Evolutionary conservation across 2,797 vertebrate genomes (phyloP).

Genomic region (Sebastiscus tertius): DNA sequence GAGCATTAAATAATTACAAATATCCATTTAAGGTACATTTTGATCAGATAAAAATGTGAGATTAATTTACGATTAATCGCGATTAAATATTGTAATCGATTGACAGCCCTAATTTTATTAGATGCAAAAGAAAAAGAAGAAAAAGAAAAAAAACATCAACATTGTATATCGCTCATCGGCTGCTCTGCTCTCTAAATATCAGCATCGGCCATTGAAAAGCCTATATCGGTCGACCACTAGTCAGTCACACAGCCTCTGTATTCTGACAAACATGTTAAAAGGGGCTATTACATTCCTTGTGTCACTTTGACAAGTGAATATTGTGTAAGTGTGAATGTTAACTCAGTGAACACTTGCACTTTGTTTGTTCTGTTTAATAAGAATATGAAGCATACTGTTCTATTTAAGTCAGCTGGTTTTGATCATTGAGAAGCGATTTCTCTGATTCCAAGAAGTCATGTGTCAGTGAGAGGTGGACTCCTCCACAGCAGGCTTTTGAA

Average conservation of each 20-base stretch:
- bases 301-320: constrained; percentile 2
- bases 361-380: constrained; percentile 6
- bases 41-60: too few species aligned
- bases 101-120: too few species aligned
- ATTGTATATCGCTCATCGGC: neutral
- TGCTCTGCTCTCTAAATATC: neutral
- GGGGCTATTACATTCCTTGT: neutral
- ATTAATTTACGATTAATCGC: too few species aligned
- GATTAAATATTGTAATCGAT: too few species aligned
- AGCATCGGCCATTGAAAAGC: neutral
- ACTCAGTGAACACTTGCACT: neutral
- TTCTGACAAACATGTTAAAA: constrained; percentile 5
- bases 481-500: constrained; percentile 3
- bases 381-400: neutral
- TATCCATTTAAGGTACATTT: too few species aligned
- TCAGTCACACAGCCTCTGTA: neutral
- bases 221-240: neutral
- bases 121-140: too few species aligned
- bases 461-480: constrained; percentile 10
- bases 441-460: constrained; percentile 26
- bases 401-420: constrained; percentile 17
- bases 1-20: too few species aligned
- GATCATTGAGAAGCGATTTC: constrained; percentile 22
- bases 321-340: neutral
- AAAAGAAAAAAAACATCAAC: neutral